Base-by-base conservation (phyloP, 2,888 invertebrate genomes). In the Dicyrtoma fusca region DNA sequence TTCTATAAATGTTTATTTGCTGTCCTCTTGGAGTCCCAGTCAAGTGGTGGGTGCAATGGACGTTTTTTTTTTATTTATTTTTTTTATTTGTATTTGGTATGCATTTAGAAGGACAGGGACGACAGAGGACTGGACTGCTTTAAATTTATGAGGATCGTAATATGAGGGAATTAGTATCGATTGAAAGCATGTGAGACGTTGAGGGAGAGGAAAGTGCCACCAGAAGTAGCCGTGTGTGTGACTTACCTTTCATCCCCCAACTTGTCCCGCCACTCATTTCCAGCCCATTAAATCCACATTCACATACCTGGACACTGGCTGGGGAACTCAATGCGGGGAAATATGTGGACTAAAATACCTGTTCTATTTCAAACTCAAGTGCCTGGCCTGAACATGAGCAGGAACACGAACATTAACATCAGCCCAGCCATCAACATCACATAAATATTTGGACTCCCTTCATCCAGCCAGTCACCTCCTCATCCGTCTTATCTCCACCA, bases 151-250 rank as follows among this genome's bases (percentile, higher is more conserved):
- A 47, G 59, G 47, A 25, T 61, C 69, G 23, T 69, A 69, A 69
- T 69, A 59, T 44, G 34, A 4, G 59, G 69, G 69, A 69, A 69
- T 69, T 69, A 69, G 69, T 69, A 57, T 69, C 57, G 69, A 69
- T 69, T 61, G 59, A 51, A n/a, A 34, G 65, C 26, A n/a, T 21
- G n/a, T n/a, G n/a, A n/a, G n/a, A n/a, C n/a, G n/a, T n/a, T n/a
- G n/a, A n/a, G n/a, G n/a, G n/a, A n/a, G n/a, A n/a, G n/a, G n/a
- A n/a, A 34, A 34, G 62, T 25, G 34, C 62, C 42, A 25, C n/a
- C n/a, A n/a, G n/a, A n/a, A n/a, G n/a, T n/a, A n/a, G n/a, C 23
- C 17, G 42, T 44, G 45, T 63, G 42, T 44, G 45, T 63, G 42
- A 45, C 63, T 63, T 45, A 42, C 62, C 62, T 62, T 34, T 42